A percentile compares a stretch with the other conserved stretches of the same genome.
Evolutionary conservation across 1,140 invertebrate genomes (phyloP).

Genomic region (Cheumatopsyche charites): DNA sequence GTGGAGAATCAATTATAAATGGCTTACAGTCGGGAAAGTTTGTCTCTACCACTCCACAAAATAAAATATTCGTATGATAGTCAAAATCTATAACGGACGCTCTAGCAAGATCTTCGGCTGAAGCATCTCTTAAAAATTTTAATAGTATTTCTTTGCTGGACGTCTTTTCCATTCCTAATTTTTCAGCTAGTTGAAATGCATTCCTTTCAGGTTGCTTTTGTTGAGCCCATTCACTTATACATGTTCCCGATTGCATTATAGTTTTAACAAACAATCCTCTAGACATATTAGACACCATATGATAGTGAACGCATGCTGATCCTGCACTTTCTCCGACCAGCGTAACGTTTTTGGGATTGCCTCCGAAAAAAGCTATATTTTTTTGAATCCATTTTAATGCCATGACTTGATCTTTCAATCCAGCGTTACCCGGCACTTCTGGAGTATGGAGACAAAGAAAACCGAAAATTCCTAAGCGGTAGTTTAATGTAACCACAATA

Average conservation of each 20-base stretch:
- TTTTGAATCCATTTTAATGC: slow-evolving; percentile 30
- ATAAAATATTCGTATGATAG: neutral
- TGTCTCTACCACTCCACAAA: slow-evolving; percentile 8
- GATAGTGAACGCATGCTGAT: slow-evolving; percentile 55
- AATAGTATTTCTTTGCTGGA: slow-evolving; percentile 2
- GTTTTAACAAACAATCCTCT: slow-evolving; percentile 65
- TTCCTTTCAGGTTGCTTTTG: slow-evolving; percentile 8
- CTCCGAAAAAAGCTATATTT: slow-evolving; percentile 23
- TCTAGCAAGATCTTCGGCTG: neutral
- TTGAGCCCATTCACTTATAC: neutral
- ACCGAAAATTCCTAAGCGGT: slow-evolving; percentile 70
- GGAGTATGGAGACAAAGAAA: slow-evolving; percentile 64
- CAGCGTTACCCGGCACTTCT: slow-evolving; percentile 70
- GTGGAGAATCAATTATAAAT: neutral
- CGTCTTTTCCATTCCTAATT: slow-evolving; percentile 24
- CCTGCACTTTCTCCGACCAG: slow-evolving; percentile 24
- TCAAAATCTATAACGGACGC: neutral
- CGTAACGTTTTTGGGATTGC: slow-evolving; percentile 11
- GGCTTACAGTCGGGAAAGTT: neutral
- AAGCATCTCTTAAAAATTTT: slow-evolving; percentile 8
- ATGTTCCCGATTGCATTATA: slow-evolving; percentile 64
- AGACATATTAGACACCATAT: slow-evolving; percentile 51
- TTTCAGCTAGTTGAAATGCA: slow-evolving; percentile 14
- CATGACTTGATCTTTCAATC: slow-evolving; percentile 58
- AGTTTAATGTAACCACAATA: slow-evolving; percentile 73